Percentiles rank a stretch among this genome's conserved stretches.
Conservation (phyloP, 2,113 vertebrate genomes). For the Sterrhoptilus dennistouni region DNA sequence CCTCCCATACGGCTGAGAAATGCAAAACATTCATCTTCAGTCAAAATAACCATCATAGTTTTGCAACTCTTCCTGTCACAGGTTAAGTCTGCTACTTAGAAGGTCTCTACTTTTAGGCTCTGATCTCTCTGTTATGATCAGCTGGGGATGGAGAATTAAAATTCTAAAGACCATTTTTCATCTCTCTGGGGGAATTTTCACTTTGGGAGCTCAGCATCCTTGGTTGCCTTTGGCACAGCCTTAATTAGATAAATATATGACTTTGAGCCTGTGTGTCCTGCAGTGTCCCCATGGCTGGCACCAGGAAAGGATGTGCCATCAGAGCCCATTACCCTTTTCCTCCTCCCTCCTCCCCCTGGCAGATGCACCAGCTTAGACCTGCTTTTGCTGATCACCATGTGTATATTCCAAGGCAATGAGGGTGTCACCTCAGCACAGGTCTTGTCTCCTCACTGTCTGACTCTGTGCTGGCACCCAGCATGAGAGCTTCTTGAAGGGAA, state of each 20-base stretch:
- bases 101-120: not conserved
- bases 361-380: not conserved
- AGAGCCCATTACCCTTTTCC: not conserved
- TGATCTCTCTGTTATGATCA: not conserved
- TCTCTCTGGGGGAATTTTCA: not conserved
- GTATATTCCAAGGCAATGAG: fast-evolving
- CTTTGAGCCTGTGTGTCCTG: not conserved
- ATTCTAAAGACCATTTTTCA: not conserved
- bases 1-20: not conserved
- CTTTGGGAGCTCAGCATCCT: not conserved
- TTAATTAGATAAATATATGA: not conserved
- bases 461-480: not conserved
- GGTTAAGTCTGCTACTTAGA: not conserved
- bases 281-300: not conserved
- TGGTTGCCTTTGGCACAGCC: not conserved
- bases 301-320: not conserved
- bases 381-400: fast-evolving
- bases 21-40: not conserved
- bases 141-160: not conserved
- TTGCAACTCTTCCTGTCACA: not conserved
- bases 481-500: not conserved
- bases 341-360: not conserved
- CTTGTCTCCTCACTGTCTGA: fast-evolving
- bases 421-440: fast-evolving
- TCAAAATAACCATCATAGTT: not conserved